phyloP scores from a whole-genome alignment of 2,113 vertebrate species.

The Mionectes macconnelli region DNA sequence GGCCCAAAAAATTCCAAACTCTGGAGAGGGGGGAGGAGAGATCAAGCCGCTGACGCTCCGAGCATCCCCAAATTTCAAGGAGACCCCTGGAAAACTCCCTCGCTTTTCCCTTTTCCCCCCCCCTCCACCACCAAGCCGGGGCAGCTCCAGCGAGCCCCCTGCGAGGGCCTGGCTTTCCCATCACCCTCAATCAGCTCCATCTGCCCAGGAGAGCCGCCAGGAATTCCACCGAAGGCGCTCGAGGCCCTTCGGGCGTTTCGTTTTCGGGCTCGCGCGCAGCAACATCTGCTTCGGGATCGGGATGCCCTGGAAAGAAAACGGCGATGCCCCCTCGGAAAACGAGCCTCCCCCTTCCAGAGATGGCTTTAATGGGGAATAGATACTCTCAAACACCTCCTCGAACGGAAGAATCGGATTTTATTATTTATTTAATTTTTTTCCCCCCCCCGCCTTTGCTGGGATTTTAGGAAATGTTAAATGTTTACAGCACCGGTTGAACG shows the following conservation, averaged over 20 bases:
- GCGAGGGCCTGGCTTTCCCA: conserved; percentile 20
- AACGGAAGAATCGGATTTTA: neutral
- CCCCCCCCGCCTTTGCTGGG: too few relatives aligned
- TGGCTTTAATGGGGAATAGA: neutral
- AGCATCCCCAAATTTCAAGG: neutral
- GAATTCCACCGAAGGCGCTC: neutral
- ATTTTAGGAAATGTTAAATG: neutral
- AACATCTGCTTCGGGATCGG: conserved; percentile 15
- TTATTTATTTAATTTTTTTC: too few relatives aligned
- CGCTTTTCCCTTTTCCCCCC: neutral
- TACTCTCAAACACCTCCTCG: neutral
- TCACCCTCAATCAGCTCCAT: conserved; percentile 19
- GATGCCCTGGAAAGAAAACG: neutral
- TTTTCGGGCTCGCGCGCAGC: neutral
- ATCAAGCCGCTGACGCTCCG: neutral
- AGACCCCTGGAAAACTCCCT: neutral
- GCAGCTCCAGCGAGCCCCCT: neutral
- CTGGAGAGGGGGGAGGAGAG: neutral
- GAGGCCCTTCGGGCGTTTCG: too few relatives aligned
- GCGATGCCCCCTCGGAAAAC: neutral
- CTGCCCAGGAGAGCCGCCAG: conserved; percentile 31
- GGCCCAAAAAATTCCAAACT: neutral
- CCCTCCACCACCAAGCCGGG: neutral
- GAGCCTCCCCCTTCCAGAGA: neutral
- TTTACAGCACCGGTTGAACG: neutral